Percentiles rank a stretch among this genome's conserved stretches.
These are phyloP conservation scores for Ficedula albicollis DNA, from an alignment of 2,797 vertebrate species.

Conservation along the genomic window DNA sequence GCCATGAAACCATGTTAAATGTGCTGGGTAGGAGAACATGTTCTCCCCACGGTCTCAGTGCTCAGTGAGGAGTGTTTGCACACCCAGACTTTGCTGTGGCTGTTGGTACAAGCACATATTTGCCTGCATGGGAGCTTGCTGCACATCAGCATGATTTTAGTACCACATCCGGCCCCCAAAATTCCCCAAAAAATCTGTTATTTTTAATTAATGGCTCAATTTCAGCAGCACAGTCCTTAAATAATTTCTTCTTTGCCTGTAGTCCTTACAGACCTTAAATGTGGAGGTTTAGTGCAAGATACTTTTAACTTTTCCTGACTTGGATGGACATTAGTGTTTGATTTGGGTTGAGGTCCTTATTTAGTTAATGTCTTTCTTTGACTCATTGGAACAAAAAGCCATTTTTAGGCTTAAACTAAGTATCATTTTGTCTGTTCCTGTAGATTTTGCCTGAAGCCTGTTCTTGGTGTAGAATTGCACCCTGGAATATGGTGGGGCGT, in stretches of 20 bases:
- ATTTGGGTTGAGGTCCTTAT: not conserved
- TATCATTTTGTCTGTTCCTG: not conserved
- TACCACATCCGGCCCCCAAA: not conserved
- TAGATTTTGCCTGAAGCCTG: not conserved
- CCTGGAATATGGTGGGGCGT: not conserved
- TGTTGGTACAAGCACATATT: not conserved
- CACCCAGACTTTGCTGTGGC: not conserved
- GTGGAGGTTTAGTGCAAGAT: not conserved
- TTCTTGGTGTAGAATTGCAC: not conserved
- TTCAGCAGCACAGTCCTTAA: not conserved
- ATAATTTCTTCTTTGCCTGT: not conserved
- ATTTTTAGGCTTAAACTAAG: not conserved
- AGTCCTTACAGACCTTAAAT: not conserved
- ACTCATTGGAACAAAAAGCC: not conserved
- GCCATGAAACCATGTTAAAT: rapidly evolving
- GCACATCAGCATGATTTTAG: not conserved
- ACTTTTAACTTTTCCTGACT: not conserved
- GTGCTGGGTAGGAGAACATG: not conserved
- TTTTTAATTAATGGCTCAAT: not conserved
- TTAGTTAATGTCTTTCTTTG: not conserved
- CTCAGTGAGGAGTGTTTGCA: not conserved
- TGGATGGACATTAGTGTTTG: not conserved
- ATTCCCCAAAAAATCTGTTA: not conserved
- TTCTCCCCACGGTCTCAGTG: rapidly evolving
- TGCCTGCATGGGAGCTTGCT: not conserved